These are phyloP conservation scores for Mola mola DNA, from an alignment of 2,113 vertebrate species.

Conservation along the genomic window DNA sequence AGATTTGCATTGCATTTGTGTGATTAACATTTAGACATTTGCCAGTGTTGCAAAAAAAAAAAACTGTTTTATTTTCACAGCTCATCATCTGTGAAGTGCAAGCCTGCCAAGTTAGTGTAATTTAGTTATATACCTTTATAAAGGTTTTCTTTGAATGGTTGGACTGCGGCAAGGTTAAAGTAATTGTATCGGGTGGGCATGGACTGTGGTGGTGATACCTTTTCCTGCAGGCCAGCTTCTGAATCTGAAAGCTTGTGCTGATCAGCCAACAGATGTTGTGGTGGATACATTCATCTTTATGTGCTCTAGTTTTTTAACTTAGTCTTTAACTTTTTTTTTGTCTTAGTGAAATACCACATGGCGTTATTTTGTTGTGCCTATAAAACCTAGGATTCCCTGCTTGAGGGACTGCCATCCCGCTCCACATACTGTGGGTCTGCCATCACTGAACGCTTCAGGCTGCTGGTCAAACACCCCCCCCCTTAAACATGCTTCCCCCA, in stretches of 20 bases:
- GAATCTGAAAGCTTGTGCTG: constrained; percentile 10
- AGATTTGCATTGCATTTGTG: too few relatives aligned
- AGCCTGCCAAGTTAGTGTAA: too few relatives aligned
- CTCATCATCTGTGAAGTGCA: too few relatives aligned
- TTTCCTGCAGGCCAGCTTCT: neutral
- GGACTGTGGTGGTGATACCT: too few relatives aligned
- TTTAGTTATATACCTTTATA: too few relatives aligned
- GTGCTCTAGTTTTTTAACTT: constrained; percentile 1
- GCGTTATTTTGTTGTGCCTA: constrained; percentile 23
- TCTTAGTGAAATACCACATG: constrained; percentile 7
- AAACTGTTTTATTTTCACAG: too few relatives aligned
- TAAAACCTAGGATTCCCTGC: constrained; percentile 61
- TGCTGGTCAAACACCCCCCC: constrained; percentile 38
- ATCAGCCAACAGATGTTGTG: constrained; percentile 10
- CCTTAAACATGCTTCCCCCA: constrained; percentile 17
- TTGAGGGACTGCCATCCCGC: constrained; percentile 33
- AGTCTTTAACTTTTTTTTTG: neutral
- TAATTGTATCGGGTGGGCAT: too few relatives aligned
- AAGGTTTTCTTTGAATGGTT: too few relatives aligned
- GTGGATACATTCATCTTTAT: neutral
- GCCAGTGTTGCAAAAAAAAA: too few relatives aligned
- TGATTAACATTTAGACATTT: too few relatives aligned
- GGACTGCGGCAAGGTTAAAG: too few relatives aligned
- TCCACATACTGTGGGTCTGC: constrained; percentile 41
- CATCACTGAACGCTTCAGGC: constrained; percentile 36